Base-by-base conservation (phyloP, 2,888 invertebrate species). In the Metallyticus violacea region DNA sequence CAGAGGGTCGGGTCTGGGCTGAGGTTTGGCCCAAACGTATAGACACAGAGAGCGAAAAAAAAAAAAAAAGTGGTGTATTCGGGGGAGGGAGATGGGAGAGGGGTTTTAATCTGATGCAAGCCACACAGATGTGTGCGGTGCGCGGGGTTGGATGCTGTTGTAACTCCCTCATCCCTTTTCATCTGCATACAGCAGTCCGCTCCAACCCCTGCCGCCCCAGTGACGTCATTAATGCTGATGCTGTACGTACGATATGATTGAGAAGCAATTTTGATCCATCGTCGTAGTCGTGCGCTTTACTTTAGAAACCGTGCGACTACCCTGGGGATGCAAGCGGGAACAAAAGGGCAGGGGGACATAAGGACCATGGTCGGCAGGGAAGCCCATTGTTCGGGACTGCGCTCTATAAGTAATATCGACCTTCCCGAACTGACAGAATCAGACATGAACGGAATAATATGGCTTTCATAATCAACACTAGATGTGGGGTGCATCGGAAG, bases 71-170 rank as follows among this genome's bases (percentile, higher is more conserved):
- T 9, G 81, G 27, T 15, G 15, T 15, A 7, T 28, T 28, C 28
- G 81, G 81, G 81, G 29, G 81, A 26, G 28, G 81, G 28, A 81
- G 82, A 62, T 81, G 27, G 82, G 40, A 62, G 40, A 62, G 85
- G 83, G 81, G 79, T 85, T 86, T 88, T 88, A 88, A 88, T 88
- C 87, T 85, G 85, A 87, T 85, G 88, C 88, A 87, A 87, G 87
- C 87, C 88, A 87, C 85, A 88, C 87, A 88, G 87, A 87, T 88
- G 88, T 87, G 87, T 78, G 84, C 79, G 79, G 40, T 40, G 76
- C 26, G 79, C 85, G 28, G 77, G 76, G 25, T 40, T 82, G 26
- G 28, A 76, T 85, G 81, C 81, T 77, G 77, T 80, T 82, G 85
- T 62, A 62, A 62, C 77, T 81, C 79, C 87, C 81, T 77, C 85